Conservation (phyloP, 1,140 invertebrate species). For the Micrasema longulum region DNA sequence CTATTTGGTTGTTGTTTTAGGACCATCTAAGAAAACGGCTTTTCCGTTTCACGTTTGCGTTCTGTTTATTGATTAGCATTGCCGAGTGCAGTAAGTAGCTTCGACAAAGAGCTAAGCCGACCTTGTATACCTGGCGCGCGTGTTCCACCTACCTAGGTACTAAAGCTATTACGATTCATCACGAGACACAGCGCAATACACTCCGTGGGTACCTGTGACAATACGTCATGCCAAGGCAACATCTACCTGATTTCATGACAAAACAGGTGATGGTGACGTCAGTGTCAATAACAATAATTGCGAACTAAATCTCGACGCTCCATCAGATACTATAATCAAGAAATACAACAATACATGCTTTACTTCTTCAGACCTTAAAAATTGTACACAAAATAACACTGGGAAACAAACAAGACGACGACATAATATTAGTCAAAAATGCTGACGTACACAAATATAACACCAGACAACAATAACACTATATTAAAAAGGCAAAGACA, state of each 20-base stretch:
- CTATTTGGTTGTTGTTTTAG: neutral
- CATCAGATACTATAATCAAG: neutral
- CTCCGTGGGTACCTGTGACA: too few species aligned
- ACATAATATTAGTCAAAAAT: neutral
- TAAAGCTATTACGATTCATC: constrained; percentile 26
- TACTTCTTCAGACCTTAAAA: neutral
- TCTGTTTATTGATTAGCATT: neutral
- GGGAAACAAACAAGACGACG: neutral
- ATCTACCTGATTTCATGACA: neutral
- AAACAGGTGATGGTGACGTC: constrained; percentile 26
- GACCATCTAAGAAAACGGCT: neutral
- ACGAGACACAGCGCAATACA: constrained; percentile 8
- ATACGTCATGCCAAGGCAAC: neutral
- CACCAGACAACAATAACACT: too few species aligned
- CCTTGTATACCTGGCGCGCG: constrained; percentile 7
- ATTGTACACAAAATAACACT: too few species aligned
- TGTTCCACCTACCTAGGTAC: too few species aligned
- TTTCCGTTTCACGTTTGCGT: neutral
- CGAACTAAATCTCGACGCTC: neutral
- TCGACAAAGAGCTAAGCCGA: neutral
- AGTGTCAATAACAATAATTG: neutral
- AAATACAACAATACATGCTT: neutral
- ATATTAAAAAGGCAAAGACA: too few species aligned
- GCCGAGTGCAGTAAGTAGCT: neutral
- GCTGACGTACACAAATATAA: too few species aligned